These are phyloP conservation scores for Orthonevra nobilis DNA, from an alignment of 2,888 invertebrate genomes.

Conservation along the genomic window DNA sequence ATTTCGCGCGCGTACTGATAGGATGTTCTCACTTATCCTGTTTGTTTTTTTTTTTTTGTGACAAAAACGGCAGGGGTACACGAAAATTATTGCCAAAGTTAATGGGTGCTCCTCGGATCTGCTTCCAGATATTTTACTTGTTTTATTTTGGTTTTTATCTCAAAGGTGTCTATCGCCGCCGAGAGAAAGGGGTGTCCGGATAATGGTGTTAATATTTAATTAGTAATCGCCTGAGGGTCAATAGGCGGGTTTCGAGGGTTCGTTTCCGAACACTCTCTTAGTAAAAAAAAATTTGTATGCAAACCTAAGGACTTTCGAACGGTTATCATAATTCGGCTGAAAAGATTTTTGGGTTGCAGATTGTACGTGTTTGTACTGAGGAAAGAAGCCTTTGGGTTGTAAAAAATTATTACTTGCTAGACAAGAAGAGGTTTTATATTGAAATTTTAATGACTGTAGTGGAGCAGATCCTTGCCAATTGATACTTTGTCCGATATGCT, in stretches of 20 bases:
- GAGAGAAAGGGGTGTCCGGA: constrained; percentile 26
- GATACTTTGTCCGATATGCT: constrained; percentile 23
- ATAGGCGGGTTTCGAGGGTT: constrained; percentile 13
- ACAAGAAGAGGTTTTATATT: constrained; percentile 13
- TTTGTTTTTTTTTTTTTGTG: not conserved
- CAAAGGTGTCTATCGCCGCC: not conserved
- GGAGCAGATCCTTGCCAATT: constrained; percentile 5
- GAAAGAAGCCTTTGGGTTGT: constrained; percentile 5
- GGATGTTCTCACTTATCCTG: not conserved
- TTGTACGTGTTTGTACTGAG: too few relatives aligned
- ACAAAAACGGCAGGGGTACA: constrained; percentile 22
- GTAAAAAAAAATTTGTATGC: not conserved
- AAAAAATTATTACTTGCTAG: constrained; percentile 49
- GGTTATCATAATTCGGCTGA: constrained; percentile 7
- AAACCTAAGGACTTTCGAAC: not conserved
- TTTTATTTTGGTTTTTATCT: constrained; percentile 5
- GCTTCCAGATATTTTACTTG: constrained; percentile 19
- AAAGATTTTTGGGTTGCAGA: not conserved
- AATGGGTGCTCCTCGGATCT: constrained; percentile 49
- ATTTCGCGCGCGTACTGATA: constrained; percentile 18
- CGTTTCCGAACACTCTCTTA: too few relatives aligned
- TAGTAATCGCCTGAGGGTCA: constrained; percentile 46
- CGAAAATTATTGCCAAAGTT: constrained; percentile 45
- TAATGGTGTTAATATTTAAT: constrained; percentile 67
- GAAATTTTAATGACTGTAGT: constrained; percentile 1